These are phyloP conservation scores for Ageneiosus marmoratus DNA, from an alignment of 2,113 vertebrate genomes.

Conservation along the genomic window DNA sequence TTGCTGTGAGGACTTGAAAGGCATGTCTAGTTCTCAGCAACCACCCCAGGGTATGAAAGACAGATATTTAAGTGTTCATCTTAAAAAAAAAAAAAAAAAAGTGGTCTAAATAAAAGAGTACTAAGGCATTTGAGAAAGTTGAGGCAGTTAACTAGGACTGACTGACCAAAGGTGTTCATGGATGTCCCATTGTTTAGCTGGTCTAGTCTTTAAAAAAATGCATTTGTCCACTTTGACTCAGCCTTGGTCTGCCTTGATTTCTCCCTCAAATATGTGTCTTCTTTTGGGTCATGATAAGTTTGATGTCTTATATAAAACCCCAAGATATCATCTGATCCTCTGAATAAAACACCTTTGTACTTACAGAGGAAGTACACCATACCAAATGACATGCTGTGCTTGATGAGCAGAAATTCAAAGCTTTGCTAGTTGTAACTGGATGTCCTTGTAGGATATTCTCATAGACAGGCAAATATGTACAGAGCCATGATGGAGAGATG, in stretches of 20 bases:
- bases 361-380: not conserved
- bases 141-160: not conserved
- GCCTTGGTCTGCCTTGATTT: not conserved
- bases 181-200: not conserved
- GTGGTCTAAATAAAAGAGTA: not conserved
- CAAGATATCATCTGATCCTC: not conserved
- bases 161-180: not conserved
- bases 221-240: not conserved
- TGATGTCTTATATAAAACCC: not conserved
- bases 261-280: not conserved
- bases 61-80: not conserved
- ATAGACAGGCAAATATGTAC: not conserved
- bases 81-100: not conserved
- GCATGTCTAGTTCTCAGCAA: not conserved
- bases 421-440: not conserved
- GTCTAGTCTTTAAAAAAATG: not conserved
- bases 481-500: not conserved
- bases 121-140: not conserved
- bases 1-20: constrained; percentile 3
- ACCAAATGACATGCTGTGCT: constrained; percentile 1
- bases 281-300: no score
- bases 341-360: not conserved
- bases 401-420: not conserved
- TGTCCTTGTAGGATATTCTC: constrained; percentile 5
- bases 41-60: not conserved